Base-by-base conservation (phyloP, 2,113 vertebrate genomes). In the Rhabdornis inornatus region DNA sequence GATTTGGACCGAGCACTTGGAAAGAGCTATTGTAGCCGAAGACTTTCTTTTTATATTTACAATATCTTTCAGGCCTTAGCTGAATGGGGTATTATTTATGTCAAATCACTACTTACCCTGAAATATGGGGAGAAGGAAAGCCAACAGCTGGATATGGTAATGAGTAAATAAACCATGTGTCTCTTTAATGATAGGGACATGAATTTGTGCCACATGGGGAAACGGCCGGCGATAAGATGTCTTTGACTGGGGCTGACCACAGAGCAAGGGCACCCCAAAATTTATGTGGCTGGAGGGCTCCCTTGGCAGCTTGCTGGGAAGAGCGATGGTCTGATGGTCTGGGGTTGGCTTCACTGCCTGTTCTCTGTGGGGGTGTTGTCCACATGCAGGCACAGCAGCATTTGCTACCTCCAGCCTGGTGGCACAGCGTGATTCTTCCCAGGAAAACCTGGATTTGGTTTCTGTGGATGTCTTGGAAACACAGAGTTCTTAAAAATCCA, bases 121-220 rank as follows among this genome's bases (percentile, higher is more conserved):
- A 97, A 97, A 95, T 97, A 98, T 95, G 90, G 83, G 91, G 90
- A 94, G 88, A 96, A 97, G 86, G 84, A 94, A 97, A 96, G 95
- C 88, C 78, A 97, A 96, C 93, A 96, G 97, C 95, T 97, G 97
- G 95, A 94, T 97, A 97, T 97, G 97, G 89, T 97, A 97, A 97
- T 96, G 95, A 89, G 95, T 96, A 96, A 96, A 96, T 97, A 98
- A 98, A 97, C 92, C 85, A 91, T 95, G 97, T 96, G 97, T 97
- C 90, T 92, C 76, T 95, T 94, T 97, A 97, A 97, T 91, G 94
- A 95, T 97, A 71, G 92, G 70, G 94, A 95, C 94, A 96, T 93
- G 95, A 94, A 97, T 98, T 97, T 97, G 95, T 91, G 86, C 83
- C 15, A 0, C 83, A 53, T 89, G 80, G 85, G 92, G 90, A 78